These are phyloP conservation scores for Loxodonta africana DNA, from an alignment of 2,113 vertebrate species.

Conservation along the genomic window DNA sequence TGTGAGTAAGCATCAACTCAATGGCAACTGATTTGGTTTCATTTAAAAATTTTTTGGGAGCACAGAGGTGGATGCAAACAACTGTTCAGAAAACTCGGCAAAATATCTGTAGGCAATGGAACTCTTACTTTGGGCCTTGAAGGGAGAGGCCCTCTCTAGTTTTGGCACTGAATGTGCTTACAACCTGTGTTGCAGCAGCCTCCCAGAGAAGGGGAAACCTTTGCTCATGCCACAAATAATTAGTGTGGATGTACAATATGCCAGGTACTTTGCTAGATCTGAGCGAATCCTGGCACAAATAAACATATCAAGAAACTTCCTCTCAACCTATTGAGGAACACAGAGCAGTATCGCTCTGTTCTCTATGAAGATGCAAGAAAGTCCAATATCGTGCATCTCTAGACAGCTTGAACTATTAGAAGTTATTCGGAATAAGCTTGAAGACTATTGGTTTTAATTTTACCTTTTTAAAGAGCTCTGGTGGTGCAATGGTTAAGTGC, in stretches of 20 bases:
- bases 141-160: neutral
- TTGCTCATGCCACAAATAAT: neutral
- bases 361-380: neutral
- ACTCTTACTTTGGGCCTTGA: neutral
- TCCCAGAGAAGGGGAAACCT: fast-evolving
- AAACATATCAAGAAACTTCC: neutral
- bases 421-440: neutral
- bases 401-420: neutral
- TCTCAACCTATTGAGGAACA: neutral
- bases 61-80: neutral
- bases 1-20: neutral
- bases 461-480: neutral
- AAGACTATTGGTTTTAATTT: neutral
- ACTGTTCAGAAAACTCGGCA: neutral
- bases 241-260: neutral
- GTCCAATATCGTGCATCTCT: fast-evolving
- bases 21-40: neutral
- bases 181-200: fast-evolving
- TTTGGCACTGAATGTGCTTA: neutral
- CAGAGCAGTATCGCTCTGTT: neutral
- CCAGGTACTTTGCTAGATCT: neutral
- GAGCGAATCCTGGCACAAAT: neutral
- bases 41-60: neutral
- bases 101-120: neutral
- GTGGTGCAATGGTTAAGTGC: too few species aligned